Evolutionary conservation across 2,888 invertebrate species (phyloP).

Genomic region (Polymixis lichenea): DNA sequence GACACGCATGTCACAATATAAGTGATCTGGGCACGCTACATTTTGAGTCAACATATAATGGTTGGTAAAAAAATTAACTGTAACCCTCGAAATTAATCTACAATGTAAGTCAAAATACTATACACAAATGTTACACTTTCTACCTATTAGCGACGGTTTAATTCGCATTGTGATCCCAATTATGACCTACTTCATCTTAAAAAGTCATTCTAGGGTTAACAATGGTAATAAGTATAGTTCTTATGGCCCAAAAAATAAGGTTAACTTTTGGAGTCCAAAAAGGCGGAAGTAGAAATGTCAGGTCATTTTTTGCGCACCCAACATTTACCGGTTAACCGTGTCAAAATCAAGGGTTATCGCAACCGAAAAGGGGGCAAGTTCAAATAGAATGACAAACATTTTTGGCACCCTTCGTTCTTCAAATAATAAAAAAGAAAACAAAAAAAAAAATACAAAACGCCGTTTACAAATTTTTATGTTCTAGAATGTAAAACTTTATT

Average conservation of each 20-base stretch:
- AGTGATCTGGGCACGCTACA: conserved; percentile 64
- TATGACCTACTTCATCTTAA: conserved; percentile 77
- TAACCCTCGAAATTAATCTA: conserved; percentile 67
- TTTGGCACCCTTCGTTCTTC: conserved; percentile 81
- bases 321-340: conserved; percentile 76
- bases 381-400: conserved; percentile 83
- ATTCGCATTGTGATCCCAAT: conserved; percentile 76
- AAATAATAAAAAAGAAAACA: conserved; percentile 70
- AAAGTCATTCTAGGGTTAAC: conserved; percentile 62
- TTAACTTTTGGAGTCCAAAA: conserved; percentile 39
- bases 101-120: conserved; percentile 75
- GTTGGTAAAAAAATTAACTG: conserved; percentile 50
- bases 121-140: conserved; percentile 72
- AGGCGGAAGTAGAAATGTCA: conserved; percentile 46
- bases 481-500: conserved; percentile 83
- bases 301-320: conserved; percentile 54
- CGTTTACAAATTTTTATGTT: conserved; percentile 89
- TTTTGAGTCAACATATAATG: conserved; percentile 49
- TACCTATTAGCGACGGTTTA: conserved; percentile 76
- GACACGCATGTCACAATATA: conserved; percentile 69
- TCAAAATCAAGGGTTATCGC: conserved; percentile 76
- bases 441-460: conserved; percentile 73
- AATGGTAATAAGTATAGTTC: conserved; percentile 15
- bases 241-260: conserved; percentile 55
- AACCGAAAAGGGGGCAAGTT: conserved; percentile 78